Evolutionary conservation across 1,140 invertebrate species (phyloP).

Genomic region (Trichonephila clavipes): DNA sequence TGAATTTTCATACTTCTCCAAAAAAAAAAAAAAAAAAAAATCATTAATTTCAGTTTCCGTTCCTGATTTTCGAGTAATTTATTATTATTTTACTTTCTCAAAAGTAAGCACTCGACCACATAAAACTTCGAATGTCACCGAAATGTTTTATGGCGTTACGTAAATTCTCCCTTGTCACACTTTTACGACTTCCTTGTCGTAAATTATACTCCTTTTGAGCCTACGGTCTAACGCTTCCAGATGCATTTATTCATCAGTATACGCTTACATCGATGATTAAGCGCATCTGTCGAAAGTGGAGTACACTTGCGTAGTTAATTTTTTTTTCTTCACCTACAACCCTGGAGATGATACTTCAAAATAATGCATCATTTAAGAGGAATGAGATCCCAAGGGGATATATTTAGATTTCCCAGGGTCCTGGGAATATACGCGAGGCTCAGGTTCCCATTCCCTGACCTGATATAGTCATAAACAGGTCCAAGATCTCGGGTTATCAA

Average conservation of each 20-base stretch:
- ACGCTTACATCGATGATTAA: slow-evolving; percentile 57
- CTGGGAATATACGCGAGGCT: neutral
- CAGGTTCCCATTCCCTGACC: slow-evolving; percentile 18
- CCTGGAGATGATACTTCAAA: slow-evolving; percentile 4
- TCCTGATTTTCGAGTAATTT: slow-evolving; percentile 21
- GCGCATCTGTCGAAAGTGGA: slow-evolving; percentile 28
- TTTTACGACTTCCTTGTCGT: slow-evolving; percentile 65
- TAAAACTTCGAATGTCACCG: slow-evolving; percentile 36
- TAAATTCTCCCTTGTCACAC: slow-evolving; percentile 46
- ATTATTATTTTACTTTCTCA: neutral
- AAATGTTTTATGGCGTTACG: slow-evolving; percentile 36
- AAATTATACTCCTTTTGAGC: slow-evolving; percentile 31
- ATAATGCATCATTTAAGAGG: slow-evolving; percentile 38
- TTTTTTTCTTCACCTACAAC: neutral
- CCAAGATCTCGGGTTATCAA: neutral
- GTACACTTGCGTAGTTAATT: neutral
- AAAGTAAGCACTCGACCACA: slow-evolving; percentile 29
- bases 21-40: no score
- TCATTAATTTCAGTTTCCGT: slow-evolving; percentile 27
- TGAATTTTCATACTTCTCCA: neutral
- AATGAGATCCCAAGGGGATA: neutral
- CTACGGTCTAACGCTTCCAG: slow-evolving; percentile 54
- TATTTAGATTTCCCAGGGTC: slow-evolving; percentile 2
- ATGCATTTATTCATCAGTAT: slow-evolving; percentile 58
- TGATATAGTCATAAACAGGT: slow-evolving; percentile 3